Conservation (phyloP, 1,140 invertebrate genomes). For the Ceratina australensis region DNA sequence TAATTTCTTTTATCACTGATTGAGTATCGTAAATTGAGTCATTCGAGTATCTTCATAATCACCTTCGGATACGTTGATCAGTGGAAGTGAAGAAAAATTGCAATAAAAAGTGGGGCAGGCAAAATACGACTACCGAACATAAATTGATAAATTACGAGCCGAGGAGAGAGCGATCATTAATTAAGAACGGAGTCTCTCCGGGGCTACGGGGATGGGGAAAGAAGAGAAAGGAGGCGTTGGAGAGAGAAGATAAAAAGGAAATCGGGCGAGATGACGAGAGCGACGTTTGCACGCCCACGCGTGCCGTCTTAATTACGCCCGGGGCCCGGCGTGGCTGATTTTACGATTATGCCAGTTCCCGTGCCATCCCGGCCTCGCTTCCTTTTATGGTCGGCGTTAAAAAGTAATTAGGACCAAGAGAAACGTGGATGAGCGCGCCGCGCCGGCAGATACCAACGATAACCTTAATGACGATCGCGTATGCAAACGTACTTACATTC, state of each 20-base stretch:
- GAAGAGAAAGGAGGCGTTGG: neutral
- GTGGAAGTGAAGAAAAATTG: too few relatives aligned
- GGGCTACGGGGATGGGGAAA: too few relatives aligned
- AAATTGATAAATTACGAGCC: too few relatives aligned
- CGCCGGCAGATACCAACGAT: conserved; percentile 53
- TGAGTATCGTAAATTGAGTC: too few relatives aligned
- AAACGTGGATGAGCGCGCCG: conserved; percentile 30
- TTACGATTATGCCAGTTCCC: conserved; percentile 60
- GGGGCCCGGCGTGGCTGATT: conserved; percentile 38
- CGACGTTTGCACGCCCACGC: conserved; percentile 65
- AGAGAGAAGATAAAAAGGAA: conserved; percentile 7
- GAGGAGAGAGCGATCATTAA: neutral
- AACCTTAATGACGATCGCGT: conserved; percentile 53
- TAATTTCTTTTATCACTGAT: too few relatives aligned
- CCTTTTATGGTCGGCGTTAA: conserved; percentile 60
- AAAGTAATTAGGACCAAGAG: conserved; percentile 59
- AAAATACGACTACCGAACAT: too few relatives aligned
- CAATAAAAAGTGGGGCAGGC: too few relatives aligned
- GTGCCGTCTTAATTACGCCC: conserved; percentile 64
- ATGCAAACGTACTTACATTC: conserved; percentile 20
- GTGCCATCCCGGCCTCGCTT: conserved; percentile 24
- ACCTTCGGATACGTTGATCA: too few relatives aligned
- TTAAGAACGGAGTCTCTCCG: neutral
- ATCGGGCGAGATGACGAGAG: conserved; percentile 42
- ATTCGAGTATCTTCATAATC: too few relatives aligned